Evolutionary conservation across 2,113 vertebrate species (phyloP), one percentile per base, ranked within the genome.

Genomic region (Anoplopoma fimbria): DNA sequence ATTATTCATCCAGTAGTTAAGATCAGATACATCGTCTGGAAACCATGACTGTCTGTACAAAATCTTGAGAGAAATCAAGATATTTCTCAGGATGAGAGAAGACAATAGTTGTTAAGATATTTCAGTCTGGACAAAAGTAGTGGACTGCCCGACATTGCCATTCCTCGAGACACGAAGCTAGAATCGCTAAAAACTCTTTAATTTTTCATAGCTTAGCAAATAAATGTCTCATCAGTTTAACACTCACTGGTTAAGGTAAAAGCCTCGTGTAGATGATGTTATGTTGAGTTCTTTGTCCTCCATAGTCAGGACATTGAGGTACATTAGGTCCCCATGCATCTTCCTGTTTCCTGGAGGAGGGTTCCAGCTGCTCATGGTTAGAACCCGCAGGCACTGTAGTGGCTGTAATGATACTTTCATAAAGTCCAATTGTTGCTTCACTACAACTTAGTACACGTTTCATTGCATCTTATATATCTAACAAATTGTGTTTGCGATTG

Each of bases 261-360:
- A 99, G 9, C 98, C 97, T 15, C 97, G 92, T 0, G 97, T 97
- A 58, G 97, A 98, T 0, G 97, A 97, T 0, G 98, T 99, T 82
- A 99, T 95, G 62, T 97, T 98, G 91, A 98, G 96, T 36, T 98
- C 96, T 68, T 93, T 94, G 79, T 98, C 96, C 85, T 99, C 98
- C 65, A 96, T 94, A 0, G 98, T 98, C 85, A 98, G 95, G 27
- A 97, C 95, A 0, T 96, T 97, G 25, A 99, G 69, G 29, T 99
- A 99, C 96, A 99, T 97, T 31, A 99, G 94, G 93, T 99, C 98
- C 17, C 98, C 97, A 0, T 99, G 98, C 97, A 99, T 98, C 87
- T 97, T 99, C 14, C 98, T 95, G 93, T 99, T 98, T n/a, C 98
- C 98, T 0, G 98, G 98, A 0, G 97, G 98, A 0, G 98, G 98